Percentiles rank a stretch among this genome's conserved stretches.
These are phyloP conservation scores for Bubalus kerabau DNA, from an alignment of 2,113 vertebrate species.

Conservation along the genomic window DNA sequence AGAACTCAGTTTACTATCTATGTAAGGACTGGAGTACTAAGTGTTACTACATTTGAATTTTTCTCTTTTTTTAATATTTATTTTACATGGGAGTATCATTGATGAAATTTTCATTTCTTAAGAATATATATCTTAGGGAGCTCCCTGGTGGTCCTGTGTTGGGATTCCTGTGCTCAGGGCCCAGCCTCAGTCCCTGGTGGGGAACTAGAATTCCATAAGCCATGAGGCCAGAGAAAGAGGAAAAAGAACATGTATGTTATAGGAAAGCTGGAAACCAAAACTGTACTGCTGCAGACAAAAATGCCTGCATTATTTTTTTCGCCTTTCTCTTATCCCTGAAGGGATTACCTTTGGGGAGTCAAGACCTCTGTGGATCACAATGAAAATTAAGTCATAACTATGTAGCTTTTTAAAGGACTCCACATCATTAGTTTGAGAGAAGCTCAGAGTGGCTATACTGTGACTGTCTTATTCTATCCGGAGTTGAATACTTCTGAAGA, in stretches of 20 bases:
- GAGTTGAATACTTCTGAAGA: neutral
- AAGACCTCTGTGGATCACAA: neutral
- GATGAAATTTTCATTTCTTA: neutral
- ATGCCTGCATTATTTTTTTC: neutral
- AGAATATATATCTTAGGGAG: neutral
- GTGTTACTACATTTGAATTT: neutral
- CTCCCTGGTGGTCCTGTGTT: neutral
- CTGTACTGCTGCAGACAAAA: neutral
- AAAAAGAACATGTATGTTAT: neutral
- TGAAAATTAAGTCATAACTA: neutral
- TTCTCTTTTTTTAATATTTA: neutral
- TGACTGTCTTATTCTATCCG: neutral
- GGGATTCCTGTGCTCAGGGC: neutral
- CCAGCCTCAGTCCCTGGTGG: neutral
- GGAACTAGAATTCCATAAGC: neutral
- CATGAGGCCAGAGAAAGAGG: neutral
- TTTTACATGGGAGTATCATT: neutral
- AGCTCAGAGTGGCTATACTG: neutral
- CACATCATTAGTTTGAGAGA: neutral
- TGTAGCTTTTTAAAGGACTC: neutral
- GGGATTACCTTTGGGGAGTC: neutral
- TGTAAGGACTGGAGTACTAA: neutral
- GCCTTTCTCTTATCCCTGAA: neutral
- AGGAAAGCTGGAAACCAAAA: neutral
- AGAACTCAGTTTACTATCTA: neutral